Evolutionary conservation across 2,888 invertebrate species (phyloP).

Genomic region (Thymelicus lineola): DNA sequence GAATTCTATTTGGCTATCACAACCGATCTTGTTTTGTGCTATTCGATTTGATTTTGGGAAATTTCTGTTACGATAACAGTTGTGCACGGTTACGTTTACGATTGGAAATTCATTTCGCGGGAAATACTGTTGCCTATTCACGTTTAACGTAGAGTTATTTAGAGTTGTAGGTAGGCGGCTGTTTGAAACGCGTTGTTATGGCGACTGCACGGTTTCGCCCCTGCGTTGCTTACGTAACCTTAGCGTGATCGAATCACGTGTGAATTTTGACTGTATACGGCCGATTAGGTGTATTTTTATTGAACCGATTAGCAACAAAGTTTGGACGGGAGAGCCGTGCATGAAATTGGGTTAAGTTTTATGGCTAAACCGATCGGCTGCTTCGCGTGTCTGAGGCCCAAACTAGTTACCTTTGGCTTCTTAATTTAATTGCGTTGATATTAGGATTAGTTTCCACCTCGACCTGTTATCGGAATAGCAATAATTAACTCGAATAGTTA

Average conservation of each 20-base stretch:
- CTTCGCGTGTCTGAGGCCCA: slow-evolving; percentile 22
- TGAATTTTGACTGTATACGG: slow-evolving; percentile 46
- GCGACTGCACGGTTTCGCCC: slow-evolving; percentile 48
- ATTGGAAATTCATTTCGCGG: slow-evolving; percentile 9
- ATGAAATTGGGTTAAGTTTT: slow-evolving; percentile 46
- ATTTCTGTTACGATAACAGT: neutral
- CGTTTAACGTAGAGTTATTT: slow-evolving; percentile 44
- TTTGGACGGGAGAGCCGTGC: slow-evolving; percentile 36
- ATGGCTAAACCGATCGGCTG: slow-evolving; percentile 19
- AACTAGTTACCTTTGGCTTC: slow-evolving; percentile 11
- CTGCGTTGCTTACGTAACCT: slow-evolving; percentile 53
- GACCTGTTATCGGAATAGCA: neutral
- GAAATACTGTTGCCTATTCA: slow-evolving; percentile 5
- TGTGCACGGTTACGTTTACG: neutral
- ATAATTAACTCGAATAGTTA: too few species aligned
- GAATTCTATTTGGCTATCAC: slow-evolving; percentile 25
- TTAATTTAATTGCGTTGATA: slow-evolving; percentile 17
- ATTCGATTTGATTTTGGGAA: slow-evolving; percentile 16
- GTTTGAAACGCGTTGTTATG: slow-evolving; percentile 57
- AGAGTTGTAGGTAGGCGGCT: slow-evolving; percentile 39
- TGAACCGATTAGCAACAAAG: slow-evolving; percentile 50
- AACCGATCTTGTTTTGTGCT: slow-evolving; percentile 3
- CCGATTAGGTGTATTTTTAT: slow-evolving; percentile 46
- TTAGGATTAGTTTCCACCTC: slow-evolving; percentile 17
- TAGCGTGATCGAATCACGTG: slow-evolving; percentile 57